phyloP scores from a whole-genome alignment of 2,797 vertebrate species.

The Sebastes miniatus region DNA sequence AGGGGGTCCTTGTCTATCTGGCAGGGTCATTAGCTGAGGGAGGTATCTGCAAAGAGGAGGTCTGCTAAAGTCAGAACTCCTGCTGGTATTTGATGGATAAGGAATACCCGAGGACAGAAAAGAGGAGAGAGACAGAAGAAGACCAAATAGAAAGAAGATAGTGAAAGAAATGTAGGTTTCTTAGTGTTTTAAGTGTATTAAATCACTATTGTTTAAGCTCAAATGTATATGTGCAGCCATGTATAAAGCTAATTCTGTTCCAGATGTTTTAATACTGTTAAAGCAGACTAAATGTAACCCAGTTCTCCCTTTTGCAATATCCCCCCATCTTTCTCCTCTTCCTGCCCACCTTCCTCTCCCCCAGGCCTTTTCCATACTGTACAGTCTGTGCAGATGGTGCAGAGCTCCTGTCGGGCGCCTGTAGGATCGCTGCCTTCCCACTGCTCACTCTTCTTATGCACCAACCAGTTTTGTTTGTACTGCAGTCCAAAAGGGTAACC shows the following conservation, averaged over 20 bases:
- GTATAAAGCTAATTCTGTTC: neutral
- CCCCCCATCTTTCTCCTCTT: neutral
- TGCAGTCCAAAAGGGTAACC: constrained; percentile 39
- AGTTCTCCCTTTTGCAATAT: neutral
- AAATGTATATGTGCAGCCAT: neutral
- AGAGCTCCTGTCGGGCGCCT: constrained; percentile 39
- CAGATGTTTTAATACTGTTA: neutral
- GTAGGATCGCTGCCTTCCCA: constrained; percentile 38
- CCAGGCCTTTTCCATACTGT: neutral
- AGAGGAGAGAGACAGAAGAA: neutral
- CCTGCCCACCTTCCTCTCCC: neutral
- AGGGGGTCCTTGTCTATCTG: constrained; percentile 13
- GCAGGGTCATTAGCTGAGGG: constrained; percentile 17
- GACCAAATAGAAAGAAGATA: neutral
- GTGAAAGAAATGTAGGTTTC: neutral
- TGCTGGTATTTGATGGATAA: neutral
- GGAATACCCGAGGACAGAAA: neutral
- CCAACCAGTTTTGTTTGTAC: constrained; percentile 46
- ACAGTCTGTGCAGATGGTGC: constrained; percentile 42
- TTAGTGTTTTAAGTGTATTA: neutral
- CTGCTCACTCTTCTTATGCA: constrained; percentile 41
- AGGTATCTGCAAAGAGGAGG: constrained; percentile 13
- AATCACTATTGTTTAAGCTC: neutral
- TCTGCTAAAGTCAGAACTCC: neutral
- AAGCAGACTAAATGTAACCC: neutral